These are phyloP conservation scores for Sebastes hubbsi DNA, from an alignment of 2,797 vertebrate genomes.

Conservation along the genomic window DNA sequence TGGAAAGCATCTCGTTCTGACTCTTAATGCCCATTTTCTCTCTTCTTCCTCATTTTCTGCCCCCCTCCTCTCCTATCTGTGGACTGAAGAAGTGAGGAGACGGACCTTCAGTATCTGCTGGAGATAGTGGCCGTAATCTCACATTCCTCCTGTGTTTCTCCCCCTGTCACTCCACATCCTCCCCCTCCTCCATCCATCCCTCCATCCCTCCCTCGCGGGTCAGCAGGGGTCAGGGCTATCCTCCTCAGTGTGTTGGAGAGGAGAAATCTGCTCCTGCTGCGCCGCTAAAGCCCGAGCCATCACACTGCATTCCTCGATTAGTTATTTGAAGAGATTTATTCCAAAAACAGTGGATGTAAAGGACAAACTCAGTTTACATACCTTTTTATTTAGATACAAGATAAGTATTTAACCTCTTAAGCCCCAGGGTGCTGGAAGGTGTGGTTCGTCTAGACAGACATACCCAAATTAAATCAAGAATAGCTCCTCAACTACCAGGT, in stretches of 20 bases:
- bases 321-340: background rate
- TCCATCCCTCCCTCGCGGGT: slow-evolving; percentile 59
- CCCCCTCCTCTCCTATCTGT: slow-evolving; percentile 63
- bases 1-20: slow-evolving; percentile 50
- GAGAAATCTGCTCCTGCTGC: slow-evolving; percentile 31
- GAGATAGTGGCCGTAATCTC: slow-evolving; percentile 79
- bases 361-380: too few species aligned
- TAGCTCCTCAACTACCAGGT: too few species aligned
- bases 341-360: background rate
- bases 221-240: slow-evolving; percentile 69
- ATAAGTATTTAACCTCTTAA: too few species aligned
- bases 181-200: slow-evolving; percentile 50
- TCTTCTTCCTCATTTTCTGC: slow-evolving; percentile 38
- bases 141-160: slow-evolving; percentile 78
- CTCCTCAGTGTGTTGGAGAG: slow-evolving; percentile 28
- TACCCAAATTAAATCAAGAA: too few species aligned
- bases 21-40: slow-evolving; percentile 33
- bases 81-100: slow-evolving; percentile 78
- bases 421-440: too few species aligned
- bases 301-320: background rate
- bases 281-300: background rate
- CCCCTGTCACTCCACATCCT: slow-evolving; percentile 68
- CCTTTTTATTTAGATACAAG: too few species aligned
- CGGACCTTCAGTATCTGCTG: slow-evolving; percentile 78
- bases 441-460: too few species aligned